These are phyloP conservation scores for Pogonocichla stellata DNA, from an alignment of 2,113 vertebrate genomes.

Conservation along the genomic window DNA sequence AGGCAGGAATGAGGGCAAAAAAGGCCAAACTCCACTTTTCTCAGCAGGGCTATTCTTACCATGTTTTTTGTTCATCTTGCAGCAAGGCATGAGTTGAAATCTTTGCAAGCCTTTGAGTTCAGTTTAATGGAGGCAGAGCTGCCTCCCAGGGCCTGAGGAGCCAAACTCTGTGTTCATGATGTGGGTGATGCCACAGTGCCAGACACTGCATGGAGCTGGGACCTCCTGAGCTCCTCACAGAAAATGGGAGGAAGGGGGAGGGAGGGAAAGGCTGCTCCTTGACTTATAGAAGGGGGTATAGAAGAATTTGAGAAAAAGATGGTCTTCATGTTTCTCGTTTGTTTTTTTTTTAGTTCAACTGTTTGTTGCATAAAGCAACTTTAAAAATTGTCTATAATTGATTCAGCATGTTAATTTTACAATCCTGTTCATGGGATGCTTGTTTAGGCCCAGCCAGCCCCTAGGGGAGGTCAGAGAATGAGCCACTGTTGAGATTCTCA, in stretches of 20 bases:
- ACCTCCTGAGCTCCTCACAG: accelerated
- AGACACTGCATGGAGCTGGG: neutral
- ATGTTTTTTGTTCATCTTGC: neutral
- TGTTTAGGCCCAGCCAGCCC: neutral
- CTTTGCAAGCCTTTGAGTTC: no score
- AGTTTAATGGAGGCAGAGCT: neutral
- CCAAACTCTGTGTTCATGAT: neutral
- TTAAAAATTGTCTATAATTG: neutral
- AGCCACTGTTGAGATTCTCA: neutral
- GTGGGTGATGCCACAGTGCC: neutral
- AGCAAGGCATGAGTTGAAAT: neutral
- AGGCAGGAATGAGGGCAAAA: neutral
- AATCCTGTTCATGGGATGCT: neutral
- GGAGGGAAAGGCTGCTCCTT: neutral
- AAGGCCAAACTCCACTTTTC: neutral
- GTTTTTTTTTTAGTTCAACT: neutral
- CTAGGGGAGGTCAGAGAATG: neutral
- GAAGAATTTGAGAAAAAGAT: neutral
- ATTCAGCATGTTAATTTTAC: neutral
- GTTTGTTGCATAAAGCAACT: neutral
- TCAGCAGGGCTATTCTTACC: neutral
- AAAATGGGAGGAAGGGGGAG: neutral
- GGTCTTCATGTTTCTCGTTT: neutral
- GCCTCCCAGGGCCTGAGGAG: neutral
- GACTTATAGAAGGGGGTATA: neutral